phyloP scores from a whole-genome alignment of 2,113 vertebrate species.

The Nothoprocta perdicaria region DNA sequence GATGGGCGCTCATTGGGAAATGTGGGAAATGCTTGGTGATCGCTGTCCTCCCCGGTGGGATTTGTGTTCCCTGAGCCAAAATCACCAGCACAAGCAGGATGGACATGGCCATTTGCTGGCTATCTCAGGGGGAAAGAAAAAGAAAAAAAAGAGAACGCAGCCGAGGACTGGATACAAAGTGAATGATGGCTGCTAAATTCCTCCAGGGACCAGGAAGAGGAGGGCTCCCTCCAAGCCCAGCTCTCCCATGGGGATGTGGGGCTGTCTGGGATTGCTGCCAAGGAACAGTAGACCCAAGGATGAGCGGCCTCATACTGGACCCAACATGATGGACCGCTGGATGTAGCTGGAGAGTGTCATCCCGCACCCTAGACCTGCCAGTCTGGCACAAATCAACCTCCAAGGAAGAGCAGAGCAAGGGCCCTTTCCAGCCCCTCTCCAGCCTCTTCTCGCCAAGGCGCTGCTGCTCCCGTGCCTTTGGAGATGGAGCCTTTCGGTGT shows the following conservation, averaged over 20 bases:
- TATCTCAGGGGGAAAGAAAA: neutral
- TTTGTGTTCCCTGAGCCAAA: slow-evolving; percentile 22
- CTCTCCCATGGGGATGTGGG: neutral
- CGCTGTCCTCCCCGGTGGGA: slow-evolving; percentile 27
- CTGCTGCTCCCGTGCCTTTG: neutral
- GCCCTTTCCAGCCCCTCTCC: neutral
- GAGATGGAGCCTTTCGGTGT: neutral
- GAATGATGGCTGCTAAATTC: neutral
- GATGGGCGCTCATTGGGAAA: neutral
- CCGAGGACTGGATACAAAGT: neutral
- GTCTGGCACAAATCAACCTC: neutral
- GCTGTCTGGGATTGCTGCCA: neutral
- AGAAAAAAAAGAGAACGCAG: neutral
- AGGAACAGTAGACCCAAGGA: neutral
- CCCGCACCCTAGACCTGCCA: neutral
- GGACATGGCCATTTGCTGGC: neutral
- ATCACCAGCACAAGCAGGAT: slow-evolving; percentile 4
- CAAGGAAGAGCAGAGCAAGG: neutral
- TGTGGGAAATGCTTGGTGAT: neutral
- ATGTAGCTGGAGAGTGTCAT: neutral
- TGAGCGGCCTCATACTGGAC: fast-evolving
- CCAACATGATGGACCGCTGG: neutral
- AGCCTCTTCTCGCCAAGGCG: neutral
- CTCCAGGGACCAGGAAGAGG: neutral
- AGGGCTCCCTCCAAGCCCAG: neutral